Evolutionary conservation across 2,797 vertebrate species (phyloP), one percentile per base, ranked within the genome.

Genomic region (Ara ararauna): DNA sequence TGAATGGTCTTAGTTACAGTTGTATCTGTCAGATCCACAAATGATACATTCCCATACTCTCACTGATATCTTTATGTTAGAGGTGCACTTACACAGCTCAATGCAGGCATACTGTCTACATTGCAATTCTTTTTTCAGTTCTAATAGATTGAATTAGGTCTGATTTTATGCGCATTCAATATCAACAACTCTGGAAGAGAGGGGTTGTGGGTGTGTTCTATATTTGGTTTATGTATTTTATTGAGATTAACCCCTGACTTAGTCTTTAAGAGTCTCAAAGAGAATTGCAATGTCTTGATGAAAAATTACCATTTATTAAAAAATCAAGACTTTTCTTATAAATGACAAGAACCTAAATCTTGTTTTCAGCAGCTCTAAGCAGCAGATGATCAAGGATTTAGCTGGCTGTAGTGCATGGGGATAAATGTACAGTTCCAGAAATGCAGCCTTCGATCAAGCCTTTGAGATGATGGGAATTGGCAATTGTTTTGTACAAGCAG

Each of bases 261-360:
- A 92, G 89, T 54, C 83, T 62, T 36, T 91, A 68, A 91, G 61
- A 86, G 44, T 89, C 87, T 90, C 83, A 71, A 68, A 74, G 81
- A 70, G 87, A 91, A 91, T 95, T 96, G 83, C 65, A 83, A 20
- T n/a, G 27, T 87, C 93, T 71, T 83, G 76, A 83, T 87, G 82
- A 92, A 91, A 94, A 95, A 91, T 77, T 78, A 40, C 65, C 93
- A 9, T 94, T 89, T 94, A 67, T 91, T 91, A 62, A 78, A 80
- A 95, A 94, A 93, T 76, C 72, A 70, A 78, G 79, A 75, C 64
- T 89, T 88, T 94, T 94, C 87, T 94, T n/a, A 23, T 81, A 85
- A 94, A 68, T 0, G 4, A 80, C 83, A n/a, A 15, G 62, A 76
- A 79, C 77, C 90, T 75, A 89, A 90, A 76, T 89, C 83, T 89